Base-by-base conservation (phyloP, 2,888 invertebrate genomes). In the Diachrysia chrysitis region DNA sequence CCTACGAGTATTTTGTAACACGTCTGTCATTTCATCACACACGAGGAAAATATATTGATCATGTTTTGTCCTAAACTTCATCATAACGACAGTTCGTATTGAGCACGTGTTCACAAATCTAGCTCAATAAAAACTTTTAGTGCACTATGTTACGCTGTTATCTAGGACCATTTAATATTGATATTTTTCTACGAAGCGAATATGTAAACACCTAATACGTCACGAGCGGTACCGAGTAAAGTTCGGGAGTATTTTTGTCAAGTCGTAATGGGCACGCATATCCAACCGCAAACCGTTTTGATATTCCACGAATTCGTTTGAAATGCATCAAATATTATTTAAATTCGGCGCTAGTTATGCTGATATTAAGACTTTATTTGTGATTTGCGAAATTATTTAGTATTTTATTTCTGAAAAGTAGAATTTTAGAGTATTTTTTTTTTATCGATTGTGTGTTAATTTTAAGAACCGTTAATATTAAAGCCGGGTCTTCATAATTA, bases 161-260 rank as follows among this genome's bases (percentile, higher is more conserved):
- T 23, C 23, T 17, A 21, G 56, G 54, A 72, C 37, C 65, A 25
- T 17, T 21, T 48, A 3, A 16, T 21, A 56, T n/a, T 17, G 14
- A 16, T 32, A 16, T 0, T 19, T 76, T 71, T 73, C 19, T 2
- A 9, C 32, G 48, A 67, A 62, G 56, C 57, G 62, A 63, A 73
- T 73, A 73, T 78, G 73, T 78, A 78, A 78, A 73, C 67, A 68
- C 46, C 7, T 46, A 9, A 58, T 51, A 68, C 48, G 59, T 67
- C 73, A 73, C 74, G 73, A 73, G 53, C 78, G 10, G 48, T 19
- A 17, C n/a, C 21, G 16, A 37, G 37, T 37, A 57, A 48, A 62
- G 56, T 57, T 37, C 37, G 46, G 23, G 17, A 58, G 54, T 60
- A 73, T 73, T 78, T 73, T 73, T 62, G 21, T 25, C 16, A 73